Conservation (phyloP, 1,140 invertebrate genomes). For the Ostrea edulis region DNA sequence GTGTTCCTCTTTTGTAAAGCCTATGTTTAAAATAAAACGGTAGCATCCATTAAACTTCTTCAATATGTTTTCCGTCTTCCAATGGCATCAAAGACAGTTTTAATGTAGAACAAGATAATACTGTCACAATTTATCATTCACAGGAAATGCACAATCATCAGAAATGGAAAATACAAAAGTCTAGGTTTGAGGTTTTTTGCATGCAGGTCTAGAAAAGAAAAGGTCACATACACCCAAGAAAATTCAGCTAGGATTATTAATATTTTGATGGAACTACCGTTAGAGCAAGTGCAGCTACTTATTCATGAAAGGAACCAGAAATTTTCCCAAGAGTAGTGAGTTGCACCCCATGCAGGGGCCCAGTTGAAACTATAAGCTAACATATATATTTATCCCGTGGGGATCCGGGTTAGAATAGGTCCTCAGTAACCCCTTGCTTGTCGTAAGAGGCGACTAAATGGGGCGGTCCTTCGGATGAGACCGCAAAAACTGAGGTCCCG, state of each 20-base stretch:
- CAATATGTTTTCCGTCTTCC: conserved; percentile 30
- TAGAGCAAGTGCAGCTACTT: too few relatives aligned
- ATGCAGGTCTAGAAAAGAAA: neutral
- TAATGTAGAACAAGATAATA: conserved; percentile 26
- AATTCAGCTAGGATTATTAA: neutral
- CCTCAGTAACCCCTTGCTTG: too few relatives aligned
- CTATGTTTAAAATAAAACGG: conserved; percentile 16
- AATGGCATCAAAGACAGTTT: conserved; percentile 34
- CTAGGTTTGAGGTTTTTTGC: neutral
- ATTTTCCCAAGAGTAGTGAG: too few relatives aligned
- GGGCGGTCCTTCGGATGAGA: too few relatives aligned
- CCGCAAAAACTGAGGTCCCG: too few relatives aligned
- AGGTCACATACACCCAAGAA: neutral
- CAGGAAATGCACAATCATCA: conserved; percentile 22
- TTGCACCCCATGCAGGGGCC: too few relatives aligned
- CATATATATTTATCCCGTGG: too few relatives aligned
- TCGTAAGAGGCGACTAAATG: too few relatives aligned
- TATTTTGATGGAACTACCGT: too few relatives aligned
- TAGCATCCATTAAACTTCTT: conserved; percentile 29
- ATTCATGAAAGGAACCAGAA: too few relatives aligned
- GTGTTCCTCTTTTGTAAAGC: conserved; percentile 25
- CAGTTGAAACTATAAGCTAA: too few relatives aligned
- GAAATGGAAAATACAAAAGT: conserved; percentile 22
- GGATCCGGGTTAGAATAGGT: too few relatives aligned
- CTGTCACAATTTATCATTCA: conserved; percentile 37